phyloP scores from a whole-genome alignment of 2,797 vertebrate species.

The Varecia variegata region DNA sequence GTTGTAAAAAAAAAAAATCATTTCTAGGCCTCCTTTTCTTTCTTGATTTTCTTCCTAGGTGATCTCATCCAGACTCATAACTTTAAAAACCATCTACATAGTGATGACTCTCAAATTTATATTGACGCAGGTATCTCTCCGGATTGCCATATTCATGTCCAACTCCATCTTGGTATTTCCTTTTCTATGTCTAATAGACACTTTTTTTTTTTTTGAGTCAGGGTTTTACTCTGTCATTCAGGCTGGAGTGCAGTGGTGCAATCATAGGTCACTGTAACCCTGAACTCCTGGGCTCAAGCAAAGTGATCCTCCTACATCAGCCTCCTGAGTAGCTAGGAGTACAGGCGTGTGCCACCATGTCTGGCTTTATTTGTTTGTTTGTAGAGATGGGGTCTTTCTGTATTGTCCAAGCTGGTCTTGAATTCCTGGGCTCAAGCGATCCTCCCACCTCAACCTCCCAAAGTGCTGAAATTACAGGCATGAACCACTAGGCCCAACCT shows the following conservation, averaged over 20 bases:
- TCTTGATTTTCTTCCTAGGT: slow-evolving; percentile 26
- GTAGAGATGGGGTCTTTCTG: not conserved
- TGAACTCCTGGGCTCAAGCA: not conserved
- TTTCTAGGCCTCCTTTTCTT: not conserved
- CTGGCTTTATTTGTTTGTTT: not conserved
- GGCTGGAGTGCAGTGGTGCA: not conserved
- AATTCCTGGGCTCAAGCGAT: not conserved
- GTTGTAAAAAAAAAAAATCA: not conserved
- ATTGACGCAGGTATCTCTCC: not conserved
- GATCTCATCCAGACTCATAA: not conserved
- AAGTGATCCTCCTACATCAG: not conserved
- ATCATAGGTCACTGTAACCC: not conserved
- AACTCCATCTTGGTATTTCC: not conserved
- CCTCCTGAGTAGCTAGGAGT: not conserved
- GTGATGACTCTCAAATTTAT: not conserved
- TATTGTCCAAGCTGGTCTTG: not conserved
- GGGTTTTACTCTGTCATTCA: not conserved
- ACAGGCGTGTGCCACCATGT: not conserved
- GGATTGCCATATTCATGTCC: not conserved
- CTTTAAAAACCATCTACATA: not conserved
- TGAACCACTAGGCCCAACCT: not conserved
- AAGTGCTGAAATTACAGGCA: not conserved
- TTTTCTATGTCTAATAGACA: not conserved
- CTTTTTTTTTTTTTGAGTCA: not conserved
- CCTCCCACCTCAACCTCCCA: not conserved